Evolutionary conservation across 64 coral and sea anemone species (phyloP).

Genomic region (Hydrozoanthus tunicans): DNA sequence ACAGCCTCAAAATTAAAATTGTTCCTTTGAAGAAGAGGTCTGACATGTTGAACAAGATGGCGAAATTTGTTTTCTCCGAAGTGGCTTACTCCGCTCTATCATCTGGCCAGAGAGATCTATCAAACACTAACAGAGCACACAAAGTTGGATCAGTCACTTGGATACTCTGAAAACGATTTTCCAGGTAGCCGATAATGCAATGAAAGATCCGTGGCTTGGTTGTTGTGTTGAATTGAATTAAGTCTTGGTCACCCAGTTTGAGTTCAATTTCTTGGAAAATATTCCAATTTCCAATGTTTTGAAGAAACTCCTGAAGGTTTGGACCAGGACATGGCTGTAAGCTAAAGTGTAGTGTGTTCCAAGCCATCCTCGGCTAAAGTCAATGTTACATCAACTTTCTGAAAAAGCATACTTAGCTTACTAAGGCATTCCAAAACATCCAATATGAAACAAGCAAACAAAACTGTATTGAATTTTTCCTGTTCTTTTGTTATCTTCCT

Average conservation of each 20-base stretch:
- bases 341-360: neutral
- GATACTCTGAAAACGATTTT: slow-evolving; percentile 18
- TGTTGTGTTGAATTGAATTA: neutral
- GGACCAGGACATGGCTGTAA: neutral
- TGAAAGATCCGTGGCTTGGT: neutral
- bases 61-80: neutral
- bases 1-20: neutral
- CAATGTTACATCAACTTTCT: neutral
- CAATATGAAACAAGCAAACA: too few species aligned
- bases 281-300: too few species aligned
- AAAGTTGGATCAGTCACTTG: slow-evolving; percentile 27
- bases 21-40: neutral
- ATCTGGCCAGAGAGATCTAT: slow-evolving; percentile 46
- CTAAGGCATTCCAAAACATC: too few species aligned
- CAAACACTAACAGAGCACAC: slow-evolving; percentile 28
- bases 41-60: neutral
- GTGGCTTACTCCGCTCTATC: slow-evolving; percentile 21
- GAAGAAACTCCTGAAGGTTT: too few species aligned
- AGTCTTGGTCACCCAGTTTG: too few species aligned
- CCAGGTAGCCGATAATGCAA: slow-evolving; percentile 4
- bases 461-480: too few species aligned
- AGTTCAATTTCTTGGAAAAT: too few species aligned
- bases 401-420: neutral
- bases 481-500: too few species aligned
- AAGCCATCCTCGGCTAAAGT: neutral